Evolutionary conservation across 2,113 vertebrate genomes (phyloP), one percentile per base, ranked within the genome.

Genomic region (Burhinus bistriatus): DNA sequence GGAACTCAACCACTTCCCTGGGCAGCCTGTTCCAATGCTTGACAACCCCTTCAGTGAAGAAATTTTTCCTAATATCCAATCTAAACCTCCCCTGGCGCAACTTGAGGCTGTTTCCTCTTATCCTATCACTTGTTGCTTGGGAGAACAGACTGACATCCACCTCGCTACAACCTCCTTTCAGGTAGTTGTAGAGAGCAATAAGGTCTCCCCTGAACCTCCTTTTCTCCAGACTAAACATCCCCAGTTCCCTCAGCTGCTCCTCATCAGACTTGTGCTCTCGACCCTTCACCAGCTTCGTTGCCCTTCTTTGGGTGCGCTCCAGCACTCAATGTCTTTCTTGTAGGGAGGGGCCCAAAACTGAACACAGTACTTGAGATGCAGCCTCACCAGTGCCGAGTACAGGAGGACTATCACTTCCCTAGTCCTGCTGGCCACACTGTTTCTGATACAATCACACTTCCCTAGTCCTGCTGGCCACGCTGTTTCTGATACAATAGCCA

Each of bases 341-440:
- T 15, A 36, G 7, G 13, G 42, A 87, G 20, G 2, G 6, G 12
- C 23, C 9, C 45, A 66, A n/a, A 68, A 57, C 8, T 3, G 8
- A 29, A 8, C 32, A 18, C 3, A 5, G 3, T 1, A 29, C 21
- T 79, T 0, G 0, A 71, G 51, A 17, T 57, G 36, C 44, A 44
- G 3, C 34, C 47, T 44, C 52, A 29, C 11, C 42, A 76, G 45
- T 7, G 45, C 61, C 0, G 0, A 52, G 16, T 4, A 38, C 5
- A 62, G 45, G 22, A 30, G 1, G 1, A 59, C 4, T 2, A 5
- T n/a, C n/a, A 7, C 44, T 18, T 10, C 16, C 18, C 27, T 34
- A 0, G 2, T n/a, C 58, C 49, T 58, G 47, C 25, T 55, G 10
- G 6, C 12, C n/a, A 14, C 3, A 0, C 9, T 11, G 0, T 16